These are phyloP conservation scores for Lichenostomus cassidix DNA, from an alignment of 2,113 vertebrate genomes.

Conservation along the genomic window DNA sequence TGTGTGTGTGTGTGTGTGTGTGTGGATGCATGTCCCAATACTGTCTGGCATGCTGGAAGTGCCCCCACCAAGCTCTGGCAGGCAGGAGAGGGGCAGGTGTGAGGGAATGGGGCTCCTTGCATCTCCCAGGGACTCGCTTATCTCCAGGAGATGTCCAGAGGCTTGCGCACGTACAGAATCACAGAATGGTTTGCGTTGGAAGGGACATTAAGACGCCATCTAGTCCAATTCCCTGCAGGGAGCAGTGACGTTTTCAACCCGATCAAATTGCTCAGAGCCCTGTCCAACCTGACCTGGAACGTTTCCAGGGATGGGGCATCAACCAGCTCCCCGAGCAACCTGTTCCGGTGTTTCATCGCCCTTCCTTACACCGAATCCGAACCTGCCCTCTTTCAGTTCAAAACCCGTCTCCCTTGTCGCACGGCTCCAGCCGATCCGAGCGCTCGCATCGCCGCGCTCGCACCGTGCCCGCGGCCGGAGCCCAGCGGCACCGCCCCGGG, in stretches of 20 bases:
- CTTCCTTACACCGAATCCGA: neutral
- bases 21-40: neutral
- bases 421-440: accelerated
- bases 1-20: neutral
- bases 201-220: neutral
- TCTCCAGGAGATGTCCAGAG: neutral
- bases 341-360: neutral
- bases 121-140: too few species aligned
- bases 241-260: neutral
- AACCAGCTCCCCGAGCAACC: neutral
- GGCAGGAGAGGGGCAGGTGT: neutral
- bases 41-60: neutral
- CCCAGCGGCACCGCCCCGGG: neutral
- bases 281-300: neutral
- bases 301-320: neutral
- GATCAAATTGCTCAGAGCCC: neutral
- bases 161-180: neutral
- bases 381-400: neutral
- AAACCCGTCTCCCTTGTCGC: accelerated
- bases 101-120: neutral
- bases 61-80: neutral
- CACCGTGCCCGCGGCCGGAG: neutral
- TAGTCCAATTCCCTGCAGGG: neutral
- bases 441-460: neutral
- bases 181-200: neutral